Conservation (phyloP, 2,888 invertebrate species). For the Hydropsyche betteni region DNA sequence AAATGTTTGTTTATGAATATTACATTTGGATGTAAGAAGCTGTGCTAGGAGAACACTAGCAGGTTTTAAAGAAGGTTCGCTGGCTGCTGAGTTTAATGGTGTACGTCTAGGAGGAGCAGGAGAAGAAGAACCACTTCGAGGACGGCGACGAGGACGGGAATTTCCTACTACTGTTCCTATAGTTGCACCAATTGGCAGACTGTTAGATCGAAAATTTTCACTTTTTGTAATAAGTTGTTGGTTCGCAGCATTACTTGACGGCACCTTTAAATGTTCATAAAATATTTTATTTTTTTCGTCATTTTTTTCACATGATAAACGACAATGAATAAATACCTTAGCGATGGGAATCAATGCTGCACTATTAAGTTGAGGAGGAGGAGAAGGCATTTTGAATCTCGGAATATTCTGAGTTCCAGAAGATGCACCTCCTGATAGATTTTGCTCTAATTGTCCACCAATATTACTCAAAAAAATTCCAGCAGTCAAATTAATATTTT, state of each 20-base stretch:
- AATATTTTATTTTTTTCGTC: not conserved
- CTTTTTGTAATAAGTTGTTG: slow-evolving; percentile 53
- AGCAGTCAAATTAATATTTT: slow-evolving; percentile 48
- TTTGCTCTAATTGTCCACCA: slow-evolving; percentile 58
- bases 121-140: slow-evolving; percentile 49
- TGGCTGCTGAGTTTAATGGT: slow-evolving; percentile 77
- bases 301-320: not conserved
- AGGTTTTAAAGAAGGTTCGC: slow-evolving; percentile 77
- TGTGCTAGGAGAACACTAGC: slow-evolving; percentile 84
- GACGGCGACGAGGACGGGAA: slow-evolving; percentile 54
- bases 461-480: slow-evolving; percentile 59
- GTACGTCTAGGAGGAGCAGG: slow-evolving; percentile 56
- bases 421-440: slow-evolving; percentile 53
- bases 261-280: not conserved
- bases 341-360: slow-evolving; percentile 26
- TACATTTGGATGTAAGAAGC: slow-evolving; percentile 67
- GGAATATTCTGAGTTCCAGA: slow-evolving; percentile 53
- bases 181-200: slow-evolving; percentile 69
- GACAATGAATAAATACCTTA: slow-evolving; percentile 9
- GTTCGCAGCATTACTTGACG: not conserved
- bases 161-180: slow-evolving; percentile 56
- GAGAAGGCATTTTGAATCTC: slow-evolving; percentile 63
- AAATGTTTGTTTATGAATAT: not conserved
- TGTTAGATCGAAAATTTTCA: slow-evolving; percentile 71
- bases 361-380: slow-evolving; percentile 55